phyloP scores from a whole-genome alignment of 2,113 vertebrate species.

The Ancistrus triradiatus region DNA sequence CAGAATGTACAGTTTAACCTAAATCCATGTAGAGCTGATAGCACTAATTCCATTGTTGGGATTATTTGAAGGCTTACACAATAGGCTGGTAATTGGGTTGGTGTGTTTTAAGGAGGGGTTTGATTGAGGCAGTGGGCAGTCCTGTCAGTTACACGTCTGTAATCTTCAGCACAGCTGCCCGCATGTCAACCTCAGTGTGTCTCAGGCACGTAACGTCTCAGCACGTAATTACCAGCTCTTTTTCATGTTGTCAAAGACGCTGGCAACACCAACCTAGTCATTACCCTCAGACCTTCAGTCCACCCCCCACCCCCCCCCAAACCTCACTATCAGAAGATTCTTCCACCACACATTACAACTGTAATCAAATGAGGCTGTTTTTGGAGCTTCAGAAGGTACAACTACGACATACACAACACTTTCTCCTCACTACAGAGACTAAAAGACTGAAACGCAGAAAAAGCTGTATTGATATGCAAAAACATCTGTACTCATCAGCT shows the following conservation, averaged over 20 bases:
- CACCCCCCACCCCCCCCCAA: no score
- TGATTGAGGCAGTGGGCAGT: conserved; percentile 60
- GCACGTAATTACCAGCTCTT: conserved; percentile 69
- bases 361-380: conserved; percentile 60
- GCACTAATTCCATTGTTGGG: conserved; percentile 52
- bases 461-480: conserved; percentile 38
- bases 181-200: conserved; percentile 53
- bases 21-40: conserved; percentile 37
- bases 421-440: conserved; percentile 45
- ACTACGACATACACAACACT: no score
- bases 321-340: conserved; percentile 57
- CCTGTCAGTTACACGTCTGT: conserved; percentile 68
- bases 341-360: conserved; percentile 54
- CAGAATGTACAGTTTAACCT: conserved; percentile 14
- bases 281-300: conserved; percentile 52
- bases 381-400: conserved; percentile 47
- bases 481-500: conserved; percentile 20
- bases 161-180: conserved; percentile 69
- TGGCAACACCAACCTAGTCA: conserved; percentile 64
- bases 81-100: conserved; percentile 65
- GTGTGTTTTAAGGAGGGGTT: conserved; percentile 47
- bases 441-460: conserved; percentile 52
- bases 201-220: conserved; percentile 48
- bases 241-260: conserved; percentile 66
- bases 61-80: conserved; percentile 57